Conservation (phyloP, 2,888 invertebrate genomes). For the Callinectes sapidus region DNA sequence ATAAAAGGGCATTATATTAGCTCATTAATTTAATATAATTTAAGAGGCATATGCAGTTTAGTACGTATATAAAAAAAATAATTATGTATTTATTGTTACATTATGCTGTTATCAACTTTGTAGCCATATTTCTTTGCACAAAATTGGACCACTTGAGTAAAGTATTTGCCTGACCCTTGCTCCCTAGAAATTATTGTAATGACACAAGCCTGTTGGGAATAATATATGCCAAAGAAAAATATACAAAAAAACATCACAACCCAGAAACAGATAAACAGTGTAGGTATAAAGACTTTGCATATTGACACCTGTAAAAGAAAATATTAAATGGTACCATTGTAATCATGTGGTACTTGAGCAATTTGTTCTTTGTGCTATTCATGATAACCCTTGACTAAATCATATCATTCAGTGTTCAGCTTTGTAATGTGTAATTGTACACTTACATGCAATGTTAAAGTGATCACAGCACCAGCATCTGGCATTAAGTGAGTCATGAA, state of each 20-base stretch:
- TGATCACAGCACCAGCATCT: no score
- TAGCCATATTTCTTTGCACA: conserved; percentile 32
- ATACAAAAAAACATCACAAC: background rate
- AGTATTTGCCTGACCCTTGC: conserved; percentile 22
- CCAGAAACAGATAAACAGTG: background rate
- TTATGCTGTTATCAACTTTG: conserved; percentile 59
- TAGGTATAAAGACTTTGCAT: background rate
- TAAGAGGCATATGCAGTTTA: conserved; percentile 36
- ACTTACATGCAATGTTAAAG: background rate
- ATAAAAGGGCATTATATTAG: conserved; percentile 35
- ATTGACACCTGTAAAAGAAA: background rate
- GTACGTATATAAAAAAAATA: conserved; percentile 47
- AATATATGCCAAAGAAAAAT: background rate
- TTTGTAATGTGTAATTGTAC: background rate
- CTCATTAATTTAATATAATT: conserved; percentile 21
- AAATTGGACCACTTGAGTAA: conserved; percentile 19
- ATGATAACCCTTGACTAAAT: background rate
- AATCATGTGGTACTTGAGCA: background rate
- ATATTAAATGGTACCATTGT: background rate
- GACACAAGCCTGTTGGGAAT: background rate
- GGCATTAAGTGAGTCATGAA: no score
- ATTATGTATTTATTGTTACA: conserved; percentile 63
- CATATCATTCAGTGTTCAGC: background rate
- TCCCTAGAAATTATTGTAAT: background rate
- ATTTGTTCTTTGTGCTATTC: background rate